phyloP scores from a whole-genome alignment of 1,140 invertebrate genomes.

The Euura lappo region DNA sequence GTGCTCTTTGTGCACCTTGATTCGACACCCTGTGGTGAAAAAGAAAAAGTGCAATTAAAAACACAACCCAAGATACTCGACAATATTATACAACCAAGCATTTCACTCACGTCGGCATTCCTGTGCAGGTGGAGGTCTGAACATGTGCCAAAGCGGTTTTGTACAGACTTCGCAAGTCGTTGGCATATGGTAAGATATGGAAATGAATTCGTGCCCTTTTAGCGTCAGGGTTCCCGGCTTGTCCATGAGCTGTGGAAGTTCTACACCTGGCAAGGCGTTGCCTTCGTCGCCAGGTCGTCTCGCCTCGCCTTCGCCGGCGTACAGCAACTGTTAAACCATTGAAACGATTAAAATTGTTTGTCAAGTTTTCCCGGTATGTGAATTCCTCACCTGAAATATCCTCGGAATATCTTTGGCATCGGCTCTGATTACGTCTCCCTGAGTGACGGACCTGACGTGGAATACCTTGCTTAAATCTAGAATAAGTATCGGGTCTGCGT shows the following conservation, averaged over 20 bases:
- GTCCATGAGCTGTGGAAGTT: conserved; percentile 62
- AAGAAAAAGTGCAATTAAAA: conserved; percentile 9
- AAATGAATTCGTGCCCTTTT: conserved; percentile 96
- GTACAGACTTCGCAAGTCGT: conserved; percentile 97
- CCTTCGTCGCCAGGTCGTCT: conserved; percentile 79
- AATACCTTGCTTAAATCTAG: conserved; percentile 98
- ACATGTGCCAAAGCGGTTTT: conserved; percentile 96
- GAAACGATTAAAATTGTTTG: conserved; percentile 11
- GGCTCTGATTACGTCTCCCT: conserved; percentile 97
- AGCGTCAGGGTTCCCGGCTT: conserved; percentile 82
- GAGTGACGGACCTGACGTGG: conserved; percentile 96
- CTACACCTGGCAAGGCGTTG: conserved; percentile 54
- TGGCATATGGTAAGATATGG: conserved; percentile 97
- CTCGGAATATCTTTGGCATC: conserved; percentile 98
- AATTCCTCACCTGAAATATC: conserved; percentile 87
- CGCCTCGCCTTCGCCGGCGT: conserved; percentile 93
- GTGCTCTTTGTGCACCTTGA: conserved; percentile 97
- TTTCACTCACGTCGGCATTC: conserved; percentile 88
- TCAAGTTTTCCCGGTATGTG: background rate
- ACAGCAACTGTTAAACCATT: conserved; percentile 70
- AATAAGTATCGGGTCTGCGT: conserved; percentile 93
- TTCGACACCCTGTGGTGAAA: conserved; percentile 82
- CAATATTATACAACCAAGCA: no score
- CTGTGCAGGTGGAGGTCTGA: conserved; percentile 93
- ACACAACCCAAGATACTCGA: background rate